phyloP scores from a whole-genome alignment of 2,888 invertebrate species.

The Smittia aterrima region DNA sequence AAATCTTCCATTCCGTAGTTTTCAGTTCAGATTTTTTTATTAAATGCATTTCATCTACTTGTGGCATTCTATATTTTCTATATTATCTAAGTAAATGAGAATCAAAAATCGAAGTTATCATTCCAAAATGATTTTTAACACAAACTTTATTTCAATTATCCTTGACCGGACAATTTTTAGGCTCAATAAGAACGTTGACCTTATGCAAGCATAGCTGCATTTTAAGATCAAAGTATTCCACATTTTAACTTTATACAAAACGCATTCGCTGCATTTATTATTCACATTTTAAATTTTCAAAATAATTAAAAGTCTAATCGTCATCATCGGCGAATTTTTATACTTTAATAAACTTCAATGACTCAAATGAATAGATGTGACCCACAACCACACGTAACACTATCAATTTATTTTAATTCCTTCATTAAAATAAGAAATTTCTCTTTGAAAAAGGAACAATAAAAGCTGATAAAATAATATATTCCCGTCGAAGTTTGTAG shows the following conservation, averaged over 20 bases:
- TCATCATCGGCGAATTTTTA: background rate
- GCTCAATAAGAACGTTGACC: too few species aligned
- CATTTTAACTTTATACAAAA: background rate
- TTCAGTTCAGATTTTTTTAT: background rate
- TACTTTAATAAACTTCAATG: background rate
- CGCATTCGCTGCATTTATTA: background rate
- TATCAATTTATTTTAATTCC: background rate
- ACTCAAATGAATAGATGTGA: background rate
- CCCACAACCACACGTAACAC: background rate
- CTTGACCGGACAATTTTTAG: too few species aligned
- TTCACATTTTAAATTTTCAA: constrained; percentile 7
- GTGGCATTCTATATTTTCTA: too few species aligned
- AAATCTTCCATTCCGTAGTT: background rate
- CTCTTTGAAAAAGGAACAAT: constrained; percentile 14
- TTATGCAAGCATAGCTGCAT: background rate
- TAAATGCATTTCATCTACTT: too few species aligned
- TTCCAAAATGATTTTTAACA: background rate
- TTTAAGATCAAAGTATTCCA: background rate
- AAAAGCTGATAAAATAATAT: background rate
- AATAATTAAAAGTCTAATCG: background rate
- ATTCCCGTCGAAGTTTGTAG: background rate
- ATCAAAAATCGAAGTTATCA: background rate
- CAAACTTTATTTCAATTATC: background rate
- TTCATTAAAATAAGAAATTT: background rate
- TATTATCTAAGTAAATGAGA: too few species aligned